phyloP scores from a whole-genome alignment of 35 echinoderm and acorn worm genomes.

The Heliocidaris erythrogramma region DNA sequence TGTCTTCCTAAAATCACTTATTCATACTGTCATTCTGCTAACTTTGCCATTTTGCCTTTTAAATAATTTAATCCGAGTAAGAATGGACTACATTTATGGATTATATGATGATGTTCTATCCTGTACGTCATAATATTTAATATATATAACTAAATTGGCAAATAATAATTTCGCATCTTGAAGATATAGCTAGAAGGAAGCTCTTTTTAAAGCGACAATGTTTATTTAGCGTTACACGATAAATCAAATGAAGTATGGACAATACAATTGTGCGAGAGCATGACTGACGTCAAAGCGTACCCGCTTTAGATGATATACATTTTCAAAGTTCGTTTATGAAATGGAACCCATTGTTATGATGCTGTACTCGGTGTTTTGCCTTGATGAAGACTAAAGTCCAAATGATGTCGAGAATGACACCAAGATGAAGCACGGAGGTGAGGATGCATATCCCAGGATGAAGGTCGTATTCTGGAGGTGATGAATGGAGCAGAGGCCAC shows the following conservation, averaged over 20 bases:
- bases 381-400: not conserved
- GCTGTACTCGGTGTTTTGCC: not conserved
- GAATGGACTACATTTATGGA: too few relatives aligned
- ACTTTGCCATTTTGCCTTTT: too few relatives aligned
- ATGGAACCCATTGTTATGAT: not conserved
- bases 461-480: constrained; percentile 13
- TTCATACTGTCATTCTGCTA: too few relatives aligned
- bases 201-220: not conserved
- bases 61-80: too few relatives aligned
- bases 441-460: not conserved
- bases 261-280: not conserved
- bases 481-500: constrained; percentile 40
- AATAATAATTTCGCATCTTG: too few relatives aligned
- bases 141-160: too few relatives aligned
- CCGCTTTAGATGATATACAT: too few relatives aligned
- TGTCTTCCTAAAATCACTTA: too few relatives aligned
- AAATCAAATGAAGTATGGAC: not conserved
- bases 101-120: too few relatives aligned
- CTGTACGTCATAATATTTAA: too few relatives aligned
- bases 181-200: too few relatives aligned
- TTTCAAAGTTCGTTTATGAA: not conserved
- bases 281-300: too few relatives aligned
- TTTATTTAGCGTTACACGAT: not conserved
- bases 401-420: not conserved
- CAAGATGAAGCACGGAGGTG: not conserved